Evolutionary conservation across 2,113 vertebrate species (phyloP), one percentile per base, ranked within the genome.

Genomic region (Carassius gibelio): DNA sequence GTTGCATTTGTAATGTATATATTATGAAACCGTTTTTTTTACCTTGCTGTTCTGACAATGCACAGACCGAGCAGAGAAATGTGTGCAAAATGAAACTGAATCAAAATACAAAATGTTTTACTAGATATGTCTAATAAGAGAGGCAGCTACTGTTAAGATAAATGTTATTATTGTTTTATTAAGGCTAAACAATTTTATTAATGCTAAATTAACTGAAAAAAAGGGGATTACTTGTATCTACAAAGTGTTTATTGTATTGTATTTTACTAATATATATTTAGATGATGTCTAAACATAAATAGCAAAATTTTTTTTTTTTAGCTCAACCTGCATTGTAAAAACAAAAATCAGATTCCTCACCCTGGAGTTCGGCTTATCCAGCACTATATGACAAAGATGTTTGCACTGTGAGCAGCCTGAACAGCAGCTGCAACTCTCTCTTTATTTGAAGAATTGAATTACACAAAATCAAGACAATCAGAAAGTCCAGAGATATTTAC

Each of bases 351-450:
- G 3, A 66, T 78, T 3, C 85, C 95, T 95, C 89, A 99, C 98
- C 95, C 97, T 93, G 21, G 98, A 98, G 92, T 93, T 96, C 14
- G 97, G 98, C 90, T 97, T 45, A 93, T 99, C 98, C 85, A 99
- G 88, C 69, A 97, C 96, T 34, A 99, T 90, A 99, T 99, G 90
- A 98, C 92, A 74, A 99, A 99, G 87, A 99, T 94, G 48, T 96
- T 97, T n/a, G 95, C 94, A 9, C 93, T 94, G 82, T 91, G 95
- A 36, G 96, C 96, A 0, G 94, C 94, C 3, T 95, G 96, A 79
- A 97, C 96, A 0, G 97, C 96, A 0, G 96, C 93, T 78, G 92
- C 93, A 84, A 99, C 98, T 59, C 96, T 93, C 42, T 99, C 97
- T 91, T 99, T 99, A 3, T 4, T 26, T 26, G 26, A 26, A 26